Conservation (phyloP, 1,140 invertebrate genomes). For the Bombus impatiens region DNA sequence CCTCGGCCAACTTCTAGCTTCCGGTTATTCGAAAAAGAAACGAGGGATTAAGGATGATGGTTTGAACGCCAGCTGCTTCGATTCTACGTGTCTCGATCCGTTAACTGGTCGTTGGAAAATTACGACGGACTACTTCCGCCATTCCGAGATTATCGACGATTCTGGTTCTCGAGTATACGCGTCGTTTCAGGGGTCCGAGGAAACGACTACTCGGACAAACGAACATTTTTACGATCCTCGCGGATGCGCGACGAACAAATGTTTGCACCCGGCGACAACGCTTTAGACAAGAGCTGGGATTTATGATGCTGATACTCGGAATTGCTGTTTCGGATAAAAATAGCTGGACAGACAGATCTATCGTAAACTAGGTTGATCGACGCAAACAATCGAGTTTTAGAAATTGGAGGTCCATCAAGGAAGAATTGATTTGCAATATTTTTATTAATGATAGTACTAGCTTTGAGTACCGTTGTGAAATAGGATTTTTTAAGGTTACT, state of each 20-base stretch:
- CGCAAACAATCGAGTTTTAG: background rate
- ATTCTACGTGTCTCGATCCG: background rate
- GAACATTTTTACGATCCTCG: conserved; percentile 18
- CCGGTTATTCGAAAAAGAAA: background rate
- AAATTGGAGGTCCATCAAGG: background rate
- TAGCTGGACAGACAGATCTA: background rate
- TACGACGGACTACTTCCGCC: conserved; percentile 9
- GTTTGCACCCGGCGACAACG: background rate
- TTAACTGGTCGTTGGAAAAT: conserved; percentile 4
- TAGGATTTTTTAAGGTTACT: background rate
- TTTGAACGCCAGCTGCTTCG: background rate
- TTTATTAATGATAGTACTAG: background rate
- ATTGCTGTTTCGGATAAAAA: background rate
- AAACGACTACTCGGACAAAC: background rate
- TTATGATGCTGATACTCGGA: background rate
- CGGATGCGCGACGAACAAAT: background rate
- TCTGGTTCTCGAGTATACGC: background rate
- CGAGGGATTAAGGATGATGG: conserved; percentile 1
- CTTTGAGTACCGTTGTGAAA: background rate
- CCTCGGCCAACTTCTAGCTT: background rate
- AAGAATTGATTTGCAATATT: background rate
- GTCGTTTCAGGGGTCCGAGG: background rate
- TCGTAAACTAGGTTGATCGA: background rate
- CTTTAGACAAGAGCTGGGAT: background rate
- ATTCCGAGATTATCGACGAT: background rate